A percentile compares a stretch with the other conserved stretches of the same genome.
Conservation (phyloP, 2,888 invertebrate species). For the Diloba caeruleocephala region DNA sequence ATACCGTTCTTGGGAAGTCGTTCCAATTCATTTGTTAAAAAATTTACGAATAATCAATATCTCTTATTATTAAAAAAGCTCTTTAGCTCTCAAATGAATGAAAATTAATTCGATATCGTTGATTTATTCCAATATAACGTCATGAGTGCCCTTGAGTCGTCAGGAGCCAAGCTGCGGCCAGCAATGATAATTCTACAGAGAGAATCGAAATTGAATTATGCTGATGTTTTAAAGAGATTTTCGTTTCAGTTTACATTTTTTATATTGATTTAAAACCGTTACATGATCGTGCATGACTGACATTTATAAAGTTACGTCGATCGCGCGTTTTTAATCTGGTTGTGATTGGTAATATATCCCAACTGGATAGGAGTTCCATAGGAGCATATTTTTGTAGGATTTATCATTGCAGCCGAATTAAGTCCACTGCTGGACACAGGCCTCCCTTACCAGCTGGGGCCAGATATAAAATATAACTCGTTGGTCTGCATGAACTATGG, state of each 20-base stretch:
- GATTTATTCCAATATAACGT: slow-evolving; percentile 33
- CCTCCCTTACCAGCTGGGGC: too few species aligned
- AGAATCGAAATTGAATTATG: slow-evolving; percentile 17
- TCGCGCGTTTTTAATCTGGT: not conserved
- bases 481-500: too few species aligned
- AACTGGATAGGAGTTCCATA: too few species aligned
- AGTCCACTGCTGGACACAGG: too few species aligned
- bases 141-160: slow-evolving; percentile 21
- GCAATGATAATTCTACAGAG: slow-evolving; percentile 3
- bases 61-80: slow-evolving; percentile 20
- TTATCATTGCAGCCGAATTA: too few species aligned
- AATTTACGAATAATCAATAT: too few species aligned
- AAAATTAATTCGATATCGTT: slow-evolving; percentile 28
- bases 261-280: slow-evolving; percentile 3
- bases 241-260: slow-evolving; percentile 5
- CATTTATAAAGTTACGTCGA: not conserved
- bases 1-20: too few species aligned
- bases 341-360: not conserved
- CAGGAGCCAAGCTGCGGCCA: slow-evolving; percentile 4
- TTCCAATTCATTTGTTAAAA: too few species aligned
- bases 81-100: too few species aligned
- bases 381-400: too few species aligned
- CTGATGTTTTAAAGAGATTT: slow-evolving; percentile 6
- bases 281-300: not conserved
- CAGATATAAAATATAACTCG: too few species aligned